These are phyloP conservation scores for Athetis lepigone DNA, from an alignment of 2,888 invertebrate genomes.

Conservation along the genomic window DNA sequence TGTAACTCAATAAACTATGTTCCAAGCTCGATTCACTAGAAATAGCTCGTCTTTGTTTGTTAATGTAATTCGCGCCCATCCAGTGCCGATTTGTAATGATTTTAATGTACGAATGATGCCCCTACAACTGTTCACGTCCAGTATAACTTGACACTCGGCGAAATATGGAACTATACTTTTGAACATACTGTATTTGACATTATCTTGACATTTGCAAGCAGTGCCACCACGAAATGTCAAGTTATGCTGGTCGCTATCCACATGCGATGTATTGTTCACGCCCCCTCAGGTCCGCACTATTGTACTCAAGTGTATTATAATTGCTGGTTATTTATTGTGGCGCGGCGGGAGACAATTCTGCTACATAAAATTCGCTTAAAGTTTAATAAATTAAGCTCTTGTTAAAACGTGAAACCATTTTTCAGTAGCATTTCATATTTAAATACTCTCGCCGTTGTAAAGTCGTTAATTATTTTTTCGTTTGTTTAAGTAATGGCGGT, in stretches of 20 bases:
- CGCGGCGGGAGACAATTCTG: conserved; percentile 70
- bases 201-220: conserved; percentile 40
- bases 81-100: conserved; percentile 86
- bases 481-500: background rate
- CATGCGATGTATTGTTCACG: conserved; percentile 72
- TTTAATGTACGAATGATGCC: conserved; percentile 82
- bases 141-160: conserved; percentile 19
- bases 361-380: conserved; percentile 64
- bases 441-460: background rate
- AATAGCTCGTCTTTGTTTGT: conserved; percentile 80
- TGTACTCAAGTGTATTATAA: conserved; percentile 80
- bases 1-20: conserved; percentile 82
- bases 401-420: conserved; percentile 45
- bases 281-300: conserved; percentile 73
- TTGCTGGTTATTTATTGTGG: conserved; percentile 81
- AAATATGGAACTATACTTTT: conserved; percentile 7
- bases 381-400: conserved; percentile 60
- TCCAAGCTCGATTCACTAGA: conserved; percentile 79
- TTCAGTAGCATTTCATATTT: conserved; percentile 24
- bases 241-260: conserved; percentile 29
- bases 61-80: conserved; percentile 82
- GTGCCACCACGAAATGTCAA: conserved; percentile 39
- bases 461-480: conserved; percentile 9
- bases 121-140: conserved; percentile 21
- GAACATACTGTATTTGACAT: conserved; percentile 4